Percentiles rank a stretch among this genome's conserved stretches.
These are phyloP conservation scores for Tylochromis polylepis DNA, from an alignment of 2,113 vertebrate genomes.

Conservation along the genomic window DNA sequence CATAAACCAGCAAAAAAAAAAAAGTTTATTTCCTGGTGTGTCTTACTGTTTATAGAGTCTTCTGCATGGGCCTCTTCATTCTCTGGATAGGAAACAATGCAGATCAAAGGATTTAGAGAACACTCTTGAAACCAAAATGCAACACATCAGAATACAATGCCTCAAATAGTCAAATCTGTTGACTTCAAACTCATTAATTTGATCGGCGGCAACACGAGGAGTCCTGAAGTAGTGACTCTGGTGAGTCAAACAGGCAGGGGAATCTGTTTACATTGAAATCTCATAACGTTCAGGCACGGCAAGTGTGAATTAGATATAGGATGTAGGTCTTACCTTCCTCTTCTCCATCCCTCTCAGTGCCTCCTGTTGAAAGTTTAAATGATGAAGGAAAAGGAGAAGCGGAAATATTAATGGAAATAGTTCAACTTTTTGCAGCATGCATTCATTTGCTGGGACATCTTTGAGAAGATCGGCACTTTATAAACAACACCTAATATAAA, in stretches of 20 bases:
- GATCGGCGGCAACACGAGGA: neutral
- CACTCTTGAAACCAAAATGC: neutral
- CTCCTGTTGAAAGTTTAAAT: conserved; percentile 10
- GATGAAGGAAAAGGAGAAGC: neutral
- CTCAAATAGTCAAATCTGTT: neutral
- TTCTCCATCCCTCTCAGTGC: conserved; percentile 2
- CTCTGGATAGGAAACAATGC: conserved; percentile 3
- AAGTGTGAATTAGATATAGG: neutral
- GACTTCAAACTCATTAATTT: neutral
- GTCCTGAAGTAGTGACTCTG: neutral
- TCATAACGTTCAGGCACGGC: no score
- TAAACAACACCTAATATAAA: neutral
- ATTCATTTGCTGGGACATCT: neutral
- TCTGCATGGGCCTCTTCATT: conserved; percentile 12
- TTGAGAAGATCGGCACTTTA: neutral
- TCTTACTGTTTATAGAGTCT: conserved; percentile 25
- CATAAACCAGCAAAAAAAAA: neutral
- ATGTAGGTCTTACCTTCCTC: conserved; percentile 3
- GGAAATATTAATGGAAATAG: neutral
- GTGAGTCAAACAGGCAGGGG: neutral
- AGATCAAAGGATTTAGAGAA: neutral
- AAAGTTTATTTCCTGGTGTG: neutral
- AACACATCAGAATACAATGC: neutral
- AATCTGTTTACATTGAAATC: neutral
- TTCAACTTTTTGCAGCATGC: neutral